Percentiles rank a stretch among this genome's conserved stretches.
Conservation (phyloP, 2,113 vertebrate species). For the Dinomys branickii region DNA sequence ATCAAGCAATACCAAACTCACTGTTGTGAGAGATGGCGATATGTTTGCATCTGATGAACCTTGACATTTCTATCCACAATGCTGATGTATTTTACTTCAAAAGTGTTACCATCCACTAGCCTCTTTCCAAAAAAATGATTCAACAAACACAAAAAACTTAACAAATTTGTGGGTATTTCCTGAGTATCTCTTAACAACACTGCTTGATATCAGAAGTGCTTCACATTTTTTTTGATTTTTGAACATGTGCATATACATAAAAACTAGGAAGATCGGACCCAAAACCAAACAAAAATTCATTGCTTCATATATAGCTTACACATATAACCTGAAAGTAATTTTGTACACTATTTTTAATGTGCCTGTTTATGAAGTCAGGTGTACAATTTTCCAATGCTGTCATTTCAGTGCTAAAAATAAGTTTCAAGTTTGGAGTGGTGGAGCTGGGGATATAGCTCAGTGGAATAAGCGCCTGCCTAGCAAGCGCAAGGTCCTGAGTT, state of each 20-base stretch:
- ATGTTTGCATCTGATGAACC: not conserved
- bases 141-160: constrained; percentile 1
- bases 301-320: not conserved
- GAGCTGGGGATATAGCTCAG: too few species aligned
- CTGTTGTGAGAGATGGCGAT: not conserved
- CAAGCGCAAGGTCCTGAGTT: too few species aligned
- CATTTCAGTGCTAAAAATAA: not conserved
- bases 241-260: not conserved
- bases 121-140: not conserved
- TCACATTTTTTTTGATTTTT: not conserved
- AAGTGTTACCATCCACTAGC: not conserved
- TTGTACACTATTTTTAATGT: not conserved
- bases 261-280: not conserved
- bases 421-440: not conserved
- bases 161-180: not conserved
- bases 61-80: not conserved
- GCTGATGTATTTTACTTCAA: not conserved
- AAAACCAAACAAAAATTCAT: not conserved
- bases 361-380: not conserved
- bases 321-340: not conserved
- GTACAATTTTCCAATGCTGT: not conserved
- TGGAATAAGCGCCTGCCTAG: too few species aligned
- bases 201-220: not conserved
- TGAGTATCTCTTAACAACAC: not conserved
- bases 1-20: not conserved